A percentile compares a stretch with the other conserved stretches of the same genome.
These are phyloP conservation scores for Falco novaeseelandiae DNA, from an alignment of 2,797 vertebrate genomes.

Conservation along the genomic window DNA sequence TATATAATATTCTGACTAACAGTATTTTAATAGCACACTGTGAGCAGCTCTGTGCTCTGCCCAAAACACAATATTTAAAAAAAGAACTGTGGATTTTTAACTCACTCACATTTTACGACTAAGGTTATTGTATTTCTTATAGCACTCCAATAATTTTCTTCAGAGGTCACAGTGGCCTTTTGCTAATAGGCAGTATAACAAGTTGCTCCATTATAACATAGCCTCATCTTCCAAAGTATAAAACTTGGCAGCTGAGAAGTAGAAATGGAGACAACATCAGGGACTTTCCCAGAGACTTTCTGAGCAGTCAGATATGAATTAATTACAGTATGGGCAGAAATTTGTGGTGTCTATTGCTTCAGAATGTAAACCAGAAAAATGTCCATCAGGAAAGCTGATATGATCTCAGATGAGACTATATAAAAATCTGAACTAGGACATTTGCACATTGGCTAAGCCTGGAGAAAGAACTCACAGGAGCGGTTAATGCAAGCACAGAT, in stretches of 20 bases:
- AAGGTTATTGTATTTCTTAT: background rate
- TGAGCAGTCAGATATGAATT: background rate
- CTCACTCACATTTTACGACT: background rate
- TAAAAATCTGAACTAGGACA: background rate
- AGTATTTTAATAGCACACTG: conserved; percentile 5
- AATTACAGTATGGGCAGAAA: background rate
- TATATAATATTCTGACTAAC: conserved; percentile 16
- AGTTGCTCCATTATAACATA: background rate
- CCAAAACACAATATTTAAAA: conserved; percentile 13
- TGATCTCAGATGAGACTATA: background rate
- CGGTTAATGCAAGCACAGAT: background rate
- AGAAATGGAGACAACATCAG: background rate
- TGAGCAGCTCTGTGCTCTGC: background rate
- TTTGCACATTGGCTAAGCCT: background rate
- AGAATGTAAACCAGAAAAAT: background rate
- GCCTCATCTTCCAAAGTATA: background rate
- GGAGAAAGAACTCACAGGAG: background rate
- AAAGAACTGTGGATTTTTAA: conserved; percentile 30
- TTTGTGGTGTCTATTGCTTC: background rate
- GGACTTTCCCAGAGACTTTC: background rate
- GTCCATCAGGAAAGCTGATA: background rate
- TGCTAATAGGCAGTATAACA: background rate
- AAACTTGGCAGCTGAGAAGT: background rate
- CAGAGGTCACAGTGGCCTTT: background rate
- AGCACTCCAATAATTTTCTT: background rate